Evolutionary conservation across 2,797 vertebrate species (phyloP).

Genomic region (Premnoplex brunnescens): DNA sequence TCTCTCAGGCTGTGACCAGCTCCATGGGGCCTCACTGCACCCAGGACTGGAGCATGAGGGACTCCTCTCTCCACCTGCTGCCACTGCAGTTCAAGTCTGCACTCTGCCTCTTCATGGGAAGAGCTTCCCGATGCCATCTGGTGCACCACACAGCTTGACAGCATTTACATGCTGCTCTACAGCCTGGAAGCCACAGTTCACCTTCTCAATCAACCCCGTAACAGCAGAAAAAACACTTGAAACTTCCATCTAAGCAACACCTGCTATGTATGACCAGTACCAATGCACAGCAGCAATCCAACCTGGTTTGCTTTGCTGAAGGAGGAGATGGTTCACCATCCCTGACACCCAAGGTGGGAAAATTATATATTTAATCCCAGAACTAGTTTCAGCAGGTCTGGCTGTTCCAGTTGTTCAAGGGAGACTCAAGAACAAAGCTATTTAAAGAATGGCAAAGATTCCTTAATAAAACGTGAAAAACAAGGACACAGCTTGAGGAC

Average conservation of each 20-base stretch:
- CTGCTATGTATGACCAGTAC: fast-evolving
- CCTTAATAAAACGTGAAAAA: background rate
- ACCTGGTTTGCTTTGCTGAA: background rate
- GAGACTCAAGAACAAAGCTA: slow-evolving; percentile 30
- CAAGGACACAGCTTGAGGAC: background rate
- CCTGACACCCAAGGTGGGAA: background rate
- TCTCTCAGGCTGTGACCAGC: background rate
- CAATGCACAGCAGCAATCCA: background rate
- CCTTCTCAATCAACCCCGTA: background rate
- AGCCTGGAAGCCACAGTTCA: background rate
- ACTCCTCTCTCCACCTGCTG: background rate
- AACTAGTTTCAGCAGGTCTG: background rate
- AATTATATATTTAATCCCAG: background rate
- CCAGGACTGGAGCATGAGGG: background rate
- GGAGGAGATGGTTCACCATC: background rate
- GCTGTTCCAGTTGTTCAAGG: background rate
- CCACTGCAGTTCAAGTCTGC: background rate
- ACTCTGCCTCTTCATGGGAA: background rate
- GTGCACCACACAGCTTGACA: background rate
- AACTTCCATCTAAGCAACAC: fast-evolving
- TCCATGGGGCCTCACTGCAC: fast-evolving
- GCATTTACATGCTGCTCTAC: background rate
- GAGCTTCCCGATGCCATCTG: fast-evolving
- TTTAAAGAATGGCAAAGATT: background rate
- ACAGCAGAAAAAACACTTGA: background rate